Conservation (phyloP, 2,113 vertebrate genomes). For the Ameiurus melas region DNA sequence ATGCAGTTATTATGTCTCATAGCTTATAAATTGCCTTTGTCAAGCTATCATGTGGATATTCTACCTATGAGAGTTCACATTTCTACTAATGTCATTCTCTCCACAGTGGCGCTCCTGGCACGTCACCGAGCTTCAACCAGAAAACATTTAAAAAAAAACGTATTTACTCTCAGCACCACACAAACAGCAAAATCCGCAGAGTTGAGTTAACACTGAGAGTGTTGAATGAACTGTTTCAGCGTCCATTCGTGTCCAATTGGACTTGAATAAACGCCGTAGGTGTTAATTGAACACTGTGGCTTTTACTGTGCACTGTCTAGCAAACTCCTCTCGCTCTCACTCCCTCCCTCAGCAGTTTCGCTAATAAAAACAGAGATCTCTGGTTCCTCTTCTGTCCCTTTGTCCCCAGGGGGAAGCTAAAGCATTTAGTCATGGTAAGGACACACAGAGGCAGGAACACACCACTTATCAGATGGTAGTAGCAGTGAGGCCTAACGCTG, state of each 20-base stretch:
- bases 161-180: not conserved
- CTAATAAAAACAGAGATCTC: slow-evolving; percentile 28
- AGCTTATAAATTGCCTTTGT: not conserved
- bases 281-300: no score
- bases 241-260: no score
- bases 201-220: no score
- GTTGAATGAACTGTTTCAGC: no score
- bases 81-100: slow-evolving; percentile 41
- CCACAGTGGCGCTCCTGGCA: not conserved
- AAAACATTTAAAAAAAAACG: not conserved
- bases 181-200: no score
- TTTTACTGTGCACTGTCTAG: slow-evolving; percentile 5
- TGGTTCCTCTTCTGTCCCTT: slow-evolving; percentile 14
- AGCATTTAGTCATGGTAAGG: slow-evolving; percentile 9
- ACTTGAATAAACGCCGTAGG: no score
- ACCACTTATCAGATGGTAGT: slow-evolving; percentile 53
- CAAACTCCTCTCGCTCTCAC: slow-evolving; percentile 1
- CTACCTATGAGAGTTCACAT: slow-evolving; percentile 21
- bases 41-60: slow-evolving; percentile 1
- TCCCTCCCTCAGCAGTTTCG: not conserved
- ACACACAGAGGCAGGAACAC: slow-evolving; percentile 24
- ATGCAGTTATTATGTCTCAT: slow-evolving; percentile 29
- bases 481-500: slow-evolving; percentile 30
- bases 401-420: slow-evolving; percentile 14
- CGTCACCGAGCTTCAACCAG: not conserved